Percentiles rank a stretch among this genome's conserved stretches.
phyloP scores from a whole-genome alignment of 2,797 vertebrate genomes.

The Rhabdophis nuchalis region DNA sequence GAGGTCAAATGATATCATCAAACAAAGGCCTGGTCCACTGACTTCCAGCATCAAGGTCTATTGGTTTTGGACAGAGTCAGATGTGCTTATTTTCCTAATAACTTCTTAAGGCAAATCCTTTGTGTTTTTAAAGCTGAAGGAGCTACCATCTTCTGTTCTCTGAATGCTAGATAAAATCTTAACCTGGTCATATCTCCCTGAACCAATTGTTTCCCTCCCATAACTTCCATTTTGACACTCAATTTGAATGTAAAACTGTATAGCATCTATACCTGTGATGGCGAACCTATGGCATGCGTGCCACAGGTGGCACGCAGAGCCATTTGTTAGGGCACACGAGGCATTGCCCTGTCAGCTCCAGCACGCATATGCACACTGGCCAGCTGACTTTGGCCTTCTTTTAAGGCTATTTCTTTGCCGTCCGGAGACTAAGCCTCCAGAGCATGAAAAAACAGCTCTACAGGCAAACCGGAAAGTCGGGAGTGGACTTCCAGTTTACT shows the following conservation, averaged over 20 bases:
- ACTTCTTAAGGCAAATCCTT: slow-evolving; percentile 17
- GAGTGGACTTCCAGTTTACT: no score
- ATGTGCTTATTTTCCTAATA: slow-evolving; percentile 54
- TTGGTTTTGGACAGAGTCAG: slow-evolving; percentile 62
- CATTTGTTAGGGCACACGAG: no score
- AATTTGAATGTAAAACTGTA: not conserved
- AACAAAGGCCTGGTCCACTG: slow-evolving; percentile 51
- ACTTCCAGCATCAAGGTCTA: slow-evolving; percentile 64
- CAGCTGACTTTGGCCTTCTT: no score
- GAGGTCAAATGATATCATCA: slow-evolving; percentile 60
- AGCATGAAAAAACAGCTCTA: no score
- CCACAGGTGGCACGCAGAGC: no score
- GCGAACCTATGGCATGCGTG: no score
- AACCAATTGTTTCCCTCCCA: not conserved
- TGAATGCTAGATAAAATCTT: not conserved
- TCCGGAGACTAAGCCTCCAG: no score
- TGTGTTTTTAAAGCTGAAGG: not conserved
- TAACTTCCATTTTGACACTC: not conserved
- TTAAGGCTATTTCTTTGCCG: no score
- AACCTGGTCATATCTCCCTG: not conserved
- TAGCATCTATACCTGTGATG: not conserved
- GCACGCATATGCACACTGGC: no score
- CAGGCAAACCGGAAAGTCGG: no score
- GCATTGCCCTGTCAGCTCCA: no score
- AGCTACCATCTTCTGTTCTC: not conserved